These are phyloP conservation scores for Cydia fagiglandana DNA, from an alignment of 1,140 invertebrate genomes.

Conservation along the genomic window DNA sequence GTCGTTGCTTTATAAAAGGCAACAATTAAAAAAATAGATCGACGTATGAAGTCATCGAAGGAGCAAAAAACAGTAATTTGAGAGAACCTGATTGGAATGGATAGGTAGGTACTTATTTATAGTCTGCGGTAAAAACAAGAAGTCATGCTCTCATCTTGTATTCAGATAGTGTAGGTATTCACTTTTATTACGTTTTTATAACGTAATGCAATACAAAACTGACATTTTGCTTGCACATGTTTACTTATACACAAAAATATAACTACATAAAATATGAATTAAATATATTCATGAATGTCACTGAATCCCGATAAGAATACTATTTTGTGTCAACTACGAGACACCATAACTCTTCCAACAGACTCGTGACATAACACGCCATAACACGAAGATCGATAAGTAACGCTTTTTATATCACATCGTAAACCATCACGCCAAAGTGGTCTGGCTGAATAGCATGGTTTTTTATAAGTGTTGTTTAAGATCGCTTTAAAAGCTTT, in stretches of 20 bases:
- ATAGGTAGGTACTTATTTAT: not conserved
- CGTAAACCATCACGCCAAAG: constrained; percentile 11
- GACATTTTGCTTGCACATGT: too few relatives aligned
- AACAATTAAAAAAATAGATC: constrained; percentile 31
- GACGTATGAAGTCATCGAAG: constrained; percentile 28
- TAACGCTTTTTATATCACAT: constrained; percentile 23
- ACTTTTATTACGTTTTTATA: not conserved
- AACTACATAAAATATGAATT: too few relatives aligned
- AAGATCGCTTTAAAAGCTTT: not conserved
- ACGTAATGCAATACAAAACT: too few relatives aligned
- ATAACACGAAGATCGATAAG: constrained; percentile 23
- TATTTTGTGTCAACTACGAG: not conserved
- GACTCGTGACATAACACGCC: constrained; percentile 11
- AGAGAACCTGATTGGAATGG: constrained; percentile 6
- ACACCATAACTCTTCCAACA: constrained; percentile 2
- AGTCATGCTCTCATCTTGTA: not conserved
- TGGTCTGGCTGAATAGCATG: not conserved
- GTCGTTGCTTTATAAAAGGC: constrained; percentile 30
- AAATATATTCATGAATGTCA: not conserved
- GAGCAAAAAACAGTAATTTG: constrained; percentile 9
- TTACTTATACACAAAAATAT: too few relatives aligned
- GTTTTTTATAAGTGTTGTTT: not conserved
- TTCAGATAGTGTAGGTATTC: not conserved
- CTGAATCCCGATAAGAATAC: not conserved
- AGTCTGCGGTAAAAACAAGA: not conserved